phyloP scores from a whole-genome alignment of 2,113 vertebrate species.

The Oncorhynchus kisutch region DNA sequence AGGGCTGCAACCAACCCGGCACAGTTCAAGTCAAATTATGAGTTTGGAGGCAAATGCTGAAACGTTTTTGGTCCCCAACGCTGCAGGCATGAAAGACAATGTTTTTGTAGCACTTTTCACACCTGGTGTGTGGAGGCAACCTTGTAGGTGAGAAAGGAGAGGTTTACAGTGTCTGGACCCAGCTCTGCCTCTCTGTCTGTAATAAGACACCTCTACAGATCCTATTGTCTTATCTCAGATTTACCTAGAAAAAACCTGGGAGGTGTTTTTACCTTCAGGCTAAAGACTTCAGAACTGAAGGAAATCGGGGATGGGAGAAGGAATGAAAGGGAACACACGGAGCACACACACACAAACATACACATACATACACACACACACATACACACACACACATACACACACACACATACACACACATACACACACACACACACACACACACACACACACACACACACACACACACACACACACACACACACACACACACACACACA shows the following conservation, averaged over 20 bases:
- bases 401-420: no score
- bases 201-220: constrained; percentile 61
- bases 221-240: constrained; percentile 71
- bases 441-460: no score
- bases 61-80: constrained; percentile 24
- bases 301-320: constrained; percentile 54
- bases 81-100: constrained; percentile 43
- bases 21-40: constrained; percentile 62
- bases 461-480: no score
- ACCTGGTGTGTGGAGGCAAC: constrained; percentile 53
- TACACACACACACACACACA: no score
- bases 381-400: no score
- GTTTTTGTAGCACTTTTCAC: constrained; percentile 48
- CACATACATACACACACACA: no score
- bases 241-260: constrained; percentile 49
- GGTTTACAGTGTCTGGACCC: constrained; percentile 47
- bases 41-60: constrained; percentile 18
- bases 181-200: constrained; percentile 24
- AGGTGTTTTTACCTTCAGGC: constrained; percentile 66
- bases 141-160: constrained; percentile 46
- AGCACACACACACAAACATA: no score
- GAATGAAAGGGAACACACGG: constrained; percentile 51
- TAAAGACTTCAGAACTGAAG: constrained; percentile 62
- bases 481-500: no score
- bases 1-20: constrained; percentile 51